phyloP scores from a whole-genome alignment of 92 coral and sea anemone genomes.

The Parazoanthus atlanticus region DNA sequence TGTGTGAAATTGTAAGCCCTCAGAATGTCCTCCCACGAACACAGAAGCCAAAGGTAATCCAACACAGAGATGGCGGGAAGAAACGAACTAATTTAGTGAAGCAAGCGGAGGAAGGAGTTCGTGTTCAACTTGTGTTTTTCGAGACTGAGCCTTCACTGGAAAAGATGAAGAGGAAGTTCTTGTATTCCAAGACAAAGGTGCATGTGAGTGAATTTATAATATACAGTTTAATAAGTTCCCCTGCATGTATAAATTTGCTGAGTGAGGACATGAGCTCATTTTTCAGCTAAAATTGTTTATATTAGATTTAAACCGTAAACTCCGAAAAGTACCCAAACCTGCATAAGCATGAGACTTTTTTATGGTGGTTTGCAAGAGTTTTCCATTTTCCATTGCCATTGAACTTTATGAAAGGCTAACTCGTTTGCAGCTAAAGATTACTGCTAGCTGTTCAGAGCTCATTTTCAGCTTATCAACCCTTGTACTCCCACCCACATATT shows the following conservation, averaged over 20 bases:
- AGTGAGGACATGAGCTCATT: neutral
- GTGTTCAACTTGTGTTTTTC: conserved; percentile 35
- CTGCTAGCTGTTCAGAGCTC: too few relatives aligned
- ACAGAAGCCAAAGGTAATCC: neutral
- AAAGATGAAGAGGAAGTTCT: conserved; percentile 33
- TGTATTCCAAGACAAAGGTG: conserved; percentile 37
- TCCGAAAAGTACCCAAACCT: too few relatives aligned
- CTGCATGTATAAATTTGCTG: neutral
- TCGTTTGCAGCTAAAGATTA: too few relatives aligned
- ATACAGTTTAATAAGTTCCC: too few relatives aligned
- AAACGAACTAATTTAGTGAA: conserved; percentile 23
- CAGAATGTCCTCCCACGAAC: conserved; percentile 32
- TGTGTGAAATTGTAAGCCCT: conserved; percentile 28
- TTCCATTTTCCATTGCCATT: too few relatives aligned
- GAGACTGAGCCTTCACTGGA: conserved; percentile 36
- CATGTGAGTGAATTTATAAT: neutral
- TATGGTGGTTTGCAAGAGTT: too few relatives aligned
- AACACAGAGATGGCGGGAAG: neutral
- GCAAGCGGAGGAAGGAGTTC: conserved; percentile 38
- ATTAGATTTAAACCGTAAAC: too few relatives aligned
- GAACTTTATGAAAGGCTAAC: too few relatives aligned
- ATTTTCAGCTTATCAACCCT: too few relatives aligned
- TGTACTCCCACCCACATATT: too few relatives aligned
- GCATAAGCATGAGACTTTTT: too few relatives aligned
- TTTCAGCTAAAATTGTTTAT: too few relatives aligned